phyloP scores from a whole-genome alignment of 2,113 vertebrate species.

The Chamaea fasciata region DNA sequence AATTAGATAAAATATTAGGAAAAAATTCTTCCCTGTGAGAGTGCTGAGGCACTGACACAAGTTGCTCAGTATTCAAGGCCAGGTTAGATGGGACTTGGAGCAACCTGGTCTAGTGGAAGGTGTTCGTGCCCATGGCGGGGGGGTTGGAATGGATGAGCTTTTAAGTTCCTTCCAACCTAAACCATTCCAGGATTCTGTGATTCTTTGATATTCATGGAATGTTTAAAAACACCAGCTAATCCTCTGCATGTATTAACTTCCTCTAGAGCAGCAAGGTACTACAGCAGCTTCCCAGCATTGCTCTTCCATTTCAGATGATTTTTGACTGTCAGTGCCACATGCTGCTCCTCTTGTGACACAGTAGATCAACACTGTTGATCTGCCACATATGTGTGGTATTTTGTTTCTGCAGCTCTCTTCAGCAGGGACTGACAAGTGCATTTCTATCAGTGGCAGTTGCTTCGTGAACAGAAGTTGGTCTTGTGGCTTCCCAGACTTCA shows the following conservation, averaged over 20 bases:
- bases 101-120: neutral
- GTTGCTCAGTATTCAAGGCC: neutral
- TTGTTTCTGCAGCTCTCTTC: neutral
- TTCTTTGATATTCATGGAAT: neutral
- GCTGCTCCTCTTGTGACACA: neutral
- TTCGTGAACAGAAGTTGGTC: neutral
- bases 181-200: neutral
- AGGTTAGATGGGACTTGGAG: neutral
- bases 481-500: neutral
- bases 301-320: neutral
- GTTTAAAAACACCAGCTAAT: neutral
- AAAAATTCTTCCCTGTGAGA: neutral
- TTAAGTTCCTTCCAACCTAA: neutral
- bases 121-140: accelerated
- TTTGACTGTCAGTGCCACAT: constrained; percentile 29
- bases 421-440: neutral
- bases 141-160: neutral
- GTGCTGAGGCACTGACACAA: neutral
- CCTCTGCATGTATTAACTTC: neutral
- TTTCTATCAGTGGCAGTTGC: neutral
- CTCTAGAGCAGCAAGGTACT: neutral
- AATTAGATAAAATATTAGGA: neutral
- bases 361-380: neutral
- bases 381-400: neutral
- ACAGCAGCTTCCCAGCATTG: neutral